Evolutionary conservation across 2,888 invertebrate species (phyloP).

Genomic region (Agonopterix alstromeriana): DNA sequence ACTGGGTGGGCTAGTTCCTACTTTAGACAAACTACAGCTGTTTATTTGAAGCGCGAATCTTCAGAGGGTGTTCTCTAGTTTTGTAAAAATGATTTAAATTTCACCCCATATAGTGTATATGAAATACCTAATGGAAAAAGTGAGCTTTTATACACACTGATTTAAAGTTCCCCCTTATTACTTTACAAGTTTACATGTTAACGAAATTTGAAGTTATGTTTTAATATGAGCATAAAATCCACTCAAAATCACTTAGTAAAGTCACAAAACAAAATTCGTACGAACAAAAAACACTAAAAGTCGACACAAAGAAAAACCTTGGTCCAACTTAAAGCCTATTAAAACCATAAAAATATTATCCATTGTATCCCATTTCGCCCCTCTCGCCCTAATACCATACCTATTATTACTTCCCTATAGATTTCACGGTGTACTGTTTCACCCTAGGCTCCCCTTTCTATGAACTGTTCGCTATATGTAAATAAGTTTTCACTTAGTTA

Average conservation of each 20-base stretch:
- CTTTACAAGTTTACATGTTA: too few relatives aligned
- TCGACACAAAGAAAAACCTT: slow-evolving; percentile 1
- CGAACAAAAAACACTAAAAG: not conserved
- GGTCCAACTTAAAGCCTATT: slow-evolving; percentile 1
- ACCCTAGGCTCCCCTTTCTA: slow-evolving; percentile 11
- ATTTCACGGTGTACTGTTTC: slow-evolving; percentile 23
- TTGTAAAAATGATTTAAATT: too few relatives aligned
- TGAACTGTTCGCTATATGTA: slow-evolving; percentile 11
- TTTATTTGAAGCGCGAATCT: too few relatives aligned
- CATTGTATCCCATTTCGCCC: slow-evolving; percentile 31
- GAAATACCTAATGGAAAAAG: too few relatives aligned
- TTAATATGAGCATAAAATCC: too few relatives aligned
- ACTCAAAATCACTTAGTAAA: not conserved
- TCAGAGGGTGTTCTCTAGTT: too few relatives aligned
- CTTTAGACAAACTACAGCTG: too few relatives aligned
- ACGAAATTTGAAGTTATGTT: too few relatives aligned
- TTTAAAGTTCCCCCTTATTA: too few relatives aligned
- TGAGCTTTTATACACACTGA: too few relatives aligned
- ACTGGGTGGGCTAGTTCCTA: too few relatives aligned
- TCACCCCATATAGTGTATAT: too few relatives aligned
- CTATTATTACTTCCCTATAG: slow-evolving; percentile 33
- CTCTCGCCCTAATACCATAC: slow-evolving; percentile 25
- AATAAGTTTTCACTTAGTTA: slow-evolving; percentile 16
- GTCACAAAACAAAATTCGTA: not conserved
- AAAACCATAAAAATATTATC: slow-evolving; percentile 17